Evolutionary conservation across 30 jellyfish, hydroid and myxozoan genomes (phyloP), one percentile per base, ranked within the genome.

Genomic region (Aurelia sp.): DNA sequence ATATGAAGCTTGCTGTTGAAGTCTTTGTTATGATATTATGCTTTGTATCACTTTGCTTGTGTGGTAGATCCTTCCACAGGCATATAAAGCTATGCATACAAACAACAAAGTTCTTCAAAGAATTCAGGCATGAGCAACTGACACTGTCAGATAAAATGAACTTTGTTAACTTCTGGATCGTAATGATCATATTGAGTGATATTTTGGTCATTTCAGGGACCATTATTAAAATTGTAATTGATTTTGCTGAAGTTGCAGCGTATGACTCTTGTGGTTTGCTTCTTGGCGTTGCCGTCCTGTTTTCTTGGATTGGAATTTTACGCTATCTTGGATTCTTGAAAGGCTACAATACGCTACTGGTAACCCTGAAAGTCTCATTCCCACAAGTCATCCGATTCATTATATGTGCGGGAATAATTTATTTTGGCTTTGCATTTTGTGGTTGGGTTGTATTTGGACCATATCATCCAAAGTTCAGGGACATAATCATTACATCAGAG

Each of bases 381-480:
- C 99, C 99, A 21, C 93, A 80, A 35, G 90, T 95, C 31, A 72
- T 86, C 55, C 78, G 99, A 50, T 95, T 95, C 64, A 70, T 90
- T 13, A 85, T 90, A 27, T 95, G 99, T 74, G 99, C 92, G 18
- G 84, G 77, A 4, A 67, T 95, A 84, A 85, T 95, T 7, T 95
- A 84, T 50, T 72, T 95, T 85, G 99, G 99, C 4, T 95, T 95
- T 71, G 72, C 90, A 12, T 91, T 95, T 64, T 95, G 97, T 84
- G 99, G 99, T 30, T 95, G 98, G 98, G 92, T 95, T 62, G 96
- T 95, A 18, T 86, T 95, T 85, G 99, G 98, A 12, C 98, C 99
- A 33, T 95, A 95, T 63, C 99, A 95, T 63, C 87, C 78, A 64
- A 95, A 95, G 92, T 96, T 96, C 91, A 91, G 86, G 24, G 78